Evolutionary conservation across 2,888 invertebrate genomes (phyloP).

Genomic region (Dicyrtoma fusca): DNA sequence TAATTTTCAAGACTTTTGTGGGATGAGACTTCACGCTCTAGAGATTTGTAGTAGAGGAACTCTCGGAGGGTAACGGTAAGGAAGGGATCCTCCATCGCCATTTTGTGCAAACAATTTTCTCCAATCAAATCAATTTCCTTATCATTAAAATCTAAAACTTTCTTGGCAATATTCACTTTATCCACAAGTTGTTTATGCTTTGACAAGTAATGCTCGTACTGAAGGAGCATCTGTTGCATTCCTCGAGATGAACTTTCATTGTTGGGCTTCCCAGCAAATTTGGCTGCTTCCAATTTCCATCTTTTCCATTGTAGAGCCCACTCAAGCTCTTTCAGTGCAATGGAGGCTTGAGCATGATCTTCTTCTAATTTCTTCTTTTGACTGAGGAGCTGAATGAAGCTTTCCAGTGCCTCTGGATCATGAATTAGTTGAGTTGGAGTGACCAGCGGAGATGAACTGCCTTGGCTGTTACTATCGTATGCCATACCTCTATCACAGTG

Average conservation of each 20-base stretch:
- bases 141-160: slow-evolving; percentile 32
- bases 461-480: neutral
- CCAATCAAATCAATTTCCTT: slow-evolving; percentile 31
- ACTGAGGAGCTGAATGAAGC: slow-evolving; percentile 35
- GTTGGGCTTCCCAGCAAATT: neutral
- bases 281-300: slow-evolving; percentile 33
- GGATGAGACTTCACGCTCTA: slow-evolving; percentile 36
- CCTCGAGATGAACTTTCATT: neutral
- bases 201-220: slow-evolving; percentile 3
- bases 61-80: slow-evolving; percentile 38
- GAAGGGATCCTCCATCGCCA: slow-evolving; percentile 38
- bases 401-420: slow-evolving; percentile 36
- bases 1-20: slow-evolving; percentile 36
- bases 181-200: slow-evolving; percentile 6
- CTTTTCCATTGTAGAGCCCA: slow-evolving; percentile 34
- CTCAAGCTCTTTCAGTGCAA: slow-evolving; percentile 25
- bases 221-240: slow-evolving; percentile 14
- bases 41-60: slow-evolving; percentile 38
- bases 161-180: slow-evolving; percentile 14
- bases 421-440: slow-evolving; percentile 24
- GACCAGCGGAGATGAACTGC: slow-evolving; percentile 6
- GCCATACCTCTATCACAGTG: neutral
- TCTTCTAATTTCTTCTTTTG: slow-evolving; percentile 40
- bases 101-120: slow-evolving; percentile 15
- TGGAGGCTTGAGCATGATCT: slow-evolving; percentile 32